A percentile compares a stretch with the other conserved stretches of the same genome.
These are phyloP conservation scores for Nymphalis urticae DNA, from an alignment of 2,888 invertebrate species.

Conservation along the genomic window DNA sequence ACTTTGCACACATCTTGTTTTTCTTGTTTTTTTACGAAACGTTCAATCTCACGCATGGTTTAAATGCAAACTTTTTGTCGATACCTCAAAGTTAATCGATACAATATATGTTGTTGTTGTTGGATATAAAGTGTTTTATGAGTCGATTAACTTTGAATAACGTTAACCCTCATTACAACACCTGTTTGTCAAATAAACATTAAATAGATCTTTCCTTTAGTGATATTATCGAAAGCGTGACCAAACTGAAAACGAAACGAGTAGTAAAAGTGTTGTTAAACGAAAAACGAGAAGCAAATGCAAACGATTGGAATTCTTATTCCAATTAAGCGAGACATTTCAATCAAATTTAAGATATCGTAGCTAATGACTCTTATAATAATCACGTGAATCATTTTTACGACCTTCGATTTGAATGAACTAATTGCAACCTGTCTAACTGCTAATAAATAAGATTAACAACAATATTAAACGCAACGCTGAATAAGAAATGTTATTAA, in stretches of 20 bases:
- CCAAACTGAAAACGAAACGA: constrained; percentile 46
- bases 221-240: constrained; percentile 61
- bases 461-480: neutral
- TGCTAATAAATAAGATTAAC: too few species aligned
- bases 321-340: constrained; percentile 27
- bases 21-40: too few species aligned
- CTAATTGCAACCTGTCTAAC: neutral
- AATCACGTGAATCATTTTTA: constrained; percentile 1
- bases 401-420: neutral
- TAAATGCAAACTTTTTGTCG: too few species aligned
- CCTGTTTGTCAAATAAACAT: constrained; percentile 12
- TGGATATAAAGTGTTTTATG: neutral
- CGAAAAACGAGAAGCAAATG: constrained; percentile 32
- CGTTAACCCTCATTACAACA: constrained; percentile 2
- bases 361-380: neutral
- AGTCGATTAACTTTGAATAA: neutral
- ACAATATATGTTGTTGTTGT: too few species aligned
- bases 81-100: too few species aligned
- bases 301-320: constrained; percentile 21
- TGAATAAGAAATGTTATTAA: neutral
- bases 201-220: constrained; percentile 35
- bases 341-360: constrained; percentile 6
- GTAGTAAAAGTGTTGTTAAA: constrained; percentile 61
- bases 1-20: too few species aligned
- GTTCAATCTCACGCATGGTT: too few species aligned